A percentile compares a stretch with the other conserved stretches of the same genome.
phyloP scores from a whole-genome alignment of 2,113 vertebrate species.

The Macrotis lagotis region DNA sequence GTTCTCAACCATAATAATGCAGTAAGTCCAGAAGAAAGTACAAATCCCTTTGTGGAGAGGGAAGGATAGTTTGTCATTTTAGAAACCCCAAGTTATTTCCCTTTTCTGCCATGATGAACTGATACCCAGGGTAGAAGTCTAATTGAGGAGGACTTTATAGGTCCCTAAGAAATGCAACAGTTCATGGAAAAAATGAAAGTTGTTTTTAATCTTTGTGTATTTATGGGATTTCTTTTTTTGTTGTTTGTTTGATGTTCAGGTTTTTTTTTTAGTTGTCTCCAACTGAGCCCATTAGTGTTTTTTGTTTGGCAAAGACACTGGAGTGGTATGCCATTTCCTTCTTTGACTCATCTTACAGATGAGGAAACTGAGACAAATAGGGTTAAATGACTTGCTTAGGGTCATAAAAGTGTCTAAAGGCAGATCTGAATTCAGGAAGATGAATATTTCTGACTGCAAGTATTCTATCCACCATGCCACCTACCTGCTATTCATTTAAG shows the following conservation, averaged over 20 bases:
- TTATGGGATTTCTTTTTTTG: background rate
- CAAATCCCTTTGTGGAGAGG: background rate
- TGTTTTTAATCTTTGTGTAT: background rate
- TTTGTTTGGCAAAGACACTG: too few relatives aligned
- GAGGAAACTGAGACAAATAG: too few relatives aligned
- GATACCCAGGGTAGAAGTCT: background rate
- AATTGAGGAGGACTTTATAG: background rate
- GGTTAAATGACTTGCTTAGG: too few relatives aligned
- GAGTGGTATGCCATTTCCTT: too few relatives aligned
- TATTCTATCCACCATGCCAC: too few relatives aligned
- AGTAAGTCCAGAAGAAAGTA: background rate
- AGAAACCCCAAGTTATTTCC: background rate
- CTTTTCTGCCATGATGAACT: background rate
- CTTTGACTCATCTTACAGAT: too few relatives aligned
- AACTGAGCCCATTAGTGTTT: too few relatives aligned
- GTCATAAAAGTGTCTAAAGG: too few relatives aligned
- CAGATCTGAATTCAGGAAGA: too few relatives aligned
- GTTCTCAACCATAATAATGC: background rate
- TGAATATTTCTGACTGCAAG: too few relatives aligned
- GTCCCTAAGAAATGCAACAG: background rate
- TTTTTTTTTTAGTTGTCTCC: too few relatives aligned
- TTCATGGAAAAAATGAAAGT: background rate
- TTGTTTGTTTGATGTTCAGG: too few relatives aligned
- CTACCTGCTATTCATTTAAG: background rate
- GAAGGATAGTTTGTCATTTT: background rate